phyloP scores from a whole-genome alignment of 2,888 invertebrate species.

The Phalera bucephala region DNA sequence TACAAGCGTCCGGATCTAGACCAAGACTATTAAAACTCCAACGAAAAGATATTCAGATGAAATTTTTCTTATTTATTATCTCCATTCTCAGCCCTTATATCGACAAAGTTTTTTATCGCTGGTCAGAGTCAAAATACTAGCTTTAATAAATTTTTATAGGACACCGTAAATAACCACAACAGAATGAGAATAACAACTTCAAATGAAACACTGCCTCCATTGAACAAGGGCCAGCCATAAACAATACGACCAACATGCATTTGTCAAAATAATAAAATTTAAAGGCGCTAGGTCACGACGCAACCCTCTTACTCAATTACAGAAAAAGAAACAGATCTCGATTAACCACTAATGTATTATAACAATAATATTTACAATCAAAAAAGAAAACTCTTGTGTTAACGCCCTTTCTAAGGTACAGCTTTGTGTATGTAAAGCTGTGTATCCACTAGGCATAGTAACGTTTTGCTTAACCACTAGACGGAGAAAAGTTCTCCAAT shows the following conservation, averaged over 20 bases:
- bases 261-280: constrained; percentile 57
- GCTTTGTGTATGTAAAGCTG: constrained; percentile 8
- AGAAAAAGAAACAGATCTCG: constrained; percentile 65
- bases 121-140: too few species aligned
- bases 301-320: constrained; percentile 49
- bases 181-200: constrained; percentile 23
- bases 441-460: constrained; percentile 5
- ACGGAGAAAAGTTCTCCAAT: too few species aligned
- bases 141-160: too few species aligned
- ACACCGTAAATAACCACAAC: neutral
- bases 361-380: constrained; percentile 67
- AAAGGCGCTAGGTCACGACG: constrained; percentile 38
- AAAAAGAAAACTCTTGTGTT: constrained; percentile 42
- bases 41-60: too few species aligned
- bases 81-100: too few species aligned
- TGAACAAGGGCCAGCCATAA: constrained; percentile 52
- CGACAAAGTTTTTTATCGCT: too few species aligned
- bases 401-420: constrained; percentile 22
- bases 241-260: constrained; percentile 30
- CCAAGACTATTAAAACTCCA: too few species aligned
- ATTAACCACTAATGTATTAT: constrained; percentile 60
- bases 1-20: too few species aligned
- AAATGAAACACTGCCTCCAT: constrained; percentile 24
- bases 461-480: too few species aligned
- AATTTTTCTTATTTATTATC: too few species aligned